Evolutionary conservation across 2,113 vertebrate genomes (phyloP).

Genomic region (Alethe diademata): DNA sequence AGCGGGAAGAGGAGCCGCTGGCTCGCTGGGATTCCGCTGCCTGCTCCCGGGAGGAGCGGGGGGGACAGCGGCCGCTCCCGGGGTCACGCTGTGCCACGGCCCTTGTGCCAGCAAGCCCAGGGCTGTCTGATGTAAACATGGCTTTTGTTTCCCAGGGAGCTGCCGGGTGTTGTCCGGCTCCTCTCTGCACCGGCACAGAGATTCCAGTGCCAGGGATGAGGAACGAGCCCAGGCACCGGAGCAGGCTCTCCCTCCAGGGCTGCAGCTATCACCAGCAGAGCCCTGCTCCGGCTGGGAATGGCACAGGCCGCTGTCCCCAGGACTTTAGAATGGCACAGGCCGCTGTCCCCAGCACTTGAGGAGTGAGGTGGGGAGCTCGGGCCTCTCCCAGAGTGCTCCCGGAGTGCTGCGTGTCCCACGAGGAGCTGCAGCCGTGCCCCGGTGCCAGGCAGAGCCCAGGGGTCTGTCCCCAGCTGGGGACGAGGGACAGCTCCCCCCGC

Average conservation of each 20-base stretch:
- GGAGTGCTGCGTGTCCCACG: accelerated
- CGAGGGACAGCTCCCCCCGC: background rate
- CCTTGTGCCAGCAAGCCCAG: background rate
- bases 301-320: background rate
- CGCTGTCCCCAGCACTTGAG: background rate
- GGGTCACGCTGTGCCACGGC: background rate
- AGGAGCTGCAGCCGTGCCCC: background rate
- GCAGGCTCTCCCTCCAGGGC: conserved; percentile 23
- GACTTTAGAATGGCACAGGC: background rate
- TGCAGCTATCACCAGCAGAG: conserved; percentile 35
- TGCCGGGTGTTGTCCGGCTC: background rate
- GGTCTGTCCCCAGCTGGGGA: background rate
- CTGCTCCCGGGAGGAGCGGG: background rate
- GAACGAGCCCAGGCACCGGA: accelerated
- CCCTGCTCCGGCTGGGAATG: background rate
- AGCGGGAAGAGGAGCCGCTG: background rate
- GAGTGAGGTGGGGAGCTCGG: background rate
- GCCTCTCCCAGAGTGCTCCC: background rate
- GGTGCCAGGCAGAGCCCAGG: background rate
- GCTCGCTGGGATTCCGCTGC: accelerated
- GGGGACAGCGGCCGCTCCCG: accelerated
- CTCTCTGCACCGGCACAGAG: accelerated
- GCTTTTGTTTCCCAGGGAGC: conserved; percentile 34
- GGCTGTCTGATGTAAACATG: background rate
- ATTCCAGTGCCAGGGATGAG: background rate